Base-by-base conservation (phyloP, 2,113 vertebrate species). In the Panthera leo region DNA sequence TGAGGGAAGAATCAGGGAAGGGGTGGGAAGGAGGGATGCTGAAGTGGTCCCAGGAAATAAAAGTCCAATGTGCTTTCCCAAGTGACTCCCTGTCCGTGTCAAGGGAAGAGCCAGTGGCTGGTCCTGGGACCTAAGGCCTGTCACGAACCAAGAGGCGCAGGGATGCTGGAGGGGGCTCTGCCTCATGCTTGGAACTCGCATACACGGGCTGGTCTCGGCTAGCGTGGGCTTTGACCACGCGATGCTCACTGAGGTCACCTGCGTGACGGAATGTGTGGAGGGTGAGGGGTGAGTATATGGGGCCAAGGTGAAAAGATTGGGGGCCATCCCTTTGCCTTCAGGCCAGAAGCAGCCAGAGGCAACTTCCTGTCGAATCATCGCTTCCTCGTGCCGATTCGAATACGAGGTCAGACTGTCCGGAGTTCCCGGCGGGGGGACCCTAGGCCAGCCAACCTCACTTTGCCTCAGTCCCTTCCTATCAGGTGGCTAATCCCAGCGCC, bases 351-450 rank as follows among this genome's bases (percentile, higher is more conserved):
- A 39, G 29, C n/a, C 75, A 27, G 63, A 31, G 3, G 55, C 1
- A 1, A 6, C n/a, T 23, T 11, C 7, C 1, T 1, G 7, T 5
- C 9, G 1, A 3, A 7, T 29, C 8, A 0, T 19, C 6, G 21
- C 36, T 42, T 39, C 15, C 7, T 21, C 1, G 0, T 1, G 6
- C 65, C 51, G 12, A 31, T 25, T 85, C 27, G 2, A 1, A 31
- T 7, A 14, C 7, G 29, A 45, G 31, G 29, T 14, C 1, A 2
- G 55, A 3, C 70, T 1, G 58, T 36, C 53, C 63, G 2, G 36
- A 71, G 51, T n/a, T 1, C 34, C 21, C 5, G 3, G 8, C 78
- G 0, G 63, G 19, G 11, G 18, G 48, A 2, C 21, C 73, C 58
- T 23, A 13, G 5, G 10, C n/a, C 9, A 5, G 21, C 11, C 19